A percentile compares a stretch with the other conserved stretches of the same genome.
phyloP scores from a whole-genome alignment of 92 coral and sea anemone genomes.

The Porites divaricata region DNA sequence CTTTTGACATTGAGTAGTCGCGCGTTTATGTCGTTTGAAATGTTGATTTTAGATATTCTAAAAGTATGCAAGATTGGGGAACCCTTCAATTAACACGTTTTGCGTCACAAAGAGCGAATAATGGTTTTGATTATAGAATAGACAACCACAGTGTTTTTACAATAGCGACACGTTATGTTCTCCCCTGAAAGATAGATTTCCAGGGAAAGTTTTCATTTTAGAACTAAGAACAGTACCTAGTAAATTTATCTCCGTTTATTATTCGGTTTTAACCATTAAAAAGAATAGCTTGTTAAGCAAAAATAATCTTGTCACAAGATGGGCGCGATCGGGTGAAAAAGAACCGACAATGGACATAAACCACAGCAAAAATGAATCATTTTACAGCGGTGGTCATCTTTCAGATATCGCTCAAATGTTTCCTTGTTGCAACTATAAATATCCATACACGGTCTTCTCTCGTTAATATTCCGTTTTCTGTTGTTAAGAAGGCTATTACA shows the following conservation, averaged over 20 bases:
- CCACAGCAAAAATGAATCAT: constrained; percentile 15
- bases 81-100: constrained; percentile 41
- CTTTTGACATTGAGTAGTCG: constrained; percentile 11
- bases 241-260: background rate
- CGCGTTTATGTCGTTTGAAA: constrained; percentile 20
- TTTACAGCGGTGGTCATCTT: background rate
- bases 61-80: constrained; percentile 36
- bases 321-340: background rate
- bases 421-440: background rate
- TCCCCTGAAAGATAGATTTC: background rate
- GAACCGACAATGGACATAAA: constrained; percentile 30
- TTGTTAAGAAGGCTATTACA: background rate
- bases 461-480: constrained; percentile 23
- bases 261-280: no score
- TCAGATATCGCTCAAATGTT: background rate
- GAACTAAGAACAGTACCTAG: background rate
- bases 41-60: constrained; percentile 46
- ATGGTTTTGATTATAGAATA: constrained; percentile 43
- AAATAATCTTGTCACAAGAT: no score
- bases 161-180: constrained; percentile 13
- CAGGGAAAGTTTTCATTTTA: background rate
- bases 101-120: constrained; percentile 67
- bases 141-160: constrained; percentile 35
- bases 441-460: background rate
- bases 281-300: no score